These are phyloP conservation scores for Automeris io DNA, from an alignment of 2,888 invertebrate genomes.

Conservation along the genomic window DNA sequence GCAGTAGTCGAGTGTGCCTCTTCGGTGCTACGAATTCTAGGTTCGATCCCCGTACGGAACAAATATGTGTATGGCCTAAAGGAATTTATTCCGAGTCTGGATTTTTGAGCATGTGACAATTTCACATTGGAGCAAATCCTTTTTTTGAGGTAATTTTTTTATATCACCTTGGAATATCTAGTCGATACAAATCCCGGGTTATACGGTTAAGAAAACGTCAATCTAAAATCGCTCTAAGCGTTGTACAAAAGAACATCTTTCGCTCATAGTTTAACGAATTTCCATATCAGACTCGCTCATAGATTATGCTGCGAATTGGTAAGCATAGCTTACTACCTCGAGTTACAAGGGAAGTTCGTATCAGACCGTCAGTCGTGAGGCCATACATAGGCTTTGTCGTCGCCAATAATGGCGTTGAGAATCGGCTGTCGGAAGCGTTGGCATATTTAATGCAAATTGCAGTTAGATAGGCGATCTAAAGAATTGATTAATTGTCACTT, in stretches of 20 bases:
- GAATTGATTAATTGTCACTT: neutral
- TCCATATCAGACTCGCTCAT: slow-evolving; percentile 24
- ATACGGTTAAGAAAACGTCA: no score
- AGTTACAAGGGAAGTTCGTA: slow-evolving; percentile 32
- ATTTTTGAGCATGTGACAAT: no score
- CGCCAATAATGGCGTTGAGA: slow-evolving; percentile 10
- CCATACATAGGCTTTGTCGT: slow-evolving; percentile 15
- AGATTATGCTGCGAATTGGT: slow-evolving; percentile 22
- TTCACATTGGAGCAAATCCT: no score
- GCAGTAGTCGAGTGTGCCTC: no score
- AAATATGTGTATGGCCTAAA: no score
- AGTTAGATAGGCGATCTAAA: neutral
- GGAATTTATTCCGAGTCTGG: no score
- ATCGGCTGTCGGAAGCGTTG: slow-evolving; percentile 14
- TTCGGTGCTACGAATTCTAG: no score
- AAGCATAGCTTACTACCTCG: slow-evolving; percentile 25
- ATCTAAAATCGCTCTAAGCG: no score
- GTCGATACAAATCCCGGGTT: no score
- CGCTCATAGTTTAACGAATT: slow-evolving; percentile 13
- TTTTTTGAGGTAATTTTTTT: no score
- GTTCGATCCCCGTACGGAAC: no score
- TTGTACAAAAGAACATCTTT: slow-evolving; percentile 9
- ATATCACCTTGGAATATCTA: no score
- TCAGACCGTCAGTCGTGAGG: slow-evolving; percentile 26
- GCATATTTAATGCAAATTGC: neutral